These are phyloP conservation scores for Pavo muticus DNA, from an alignment of 2,113 vertebrate genomes.

Conservation along the genomic window DNA sequence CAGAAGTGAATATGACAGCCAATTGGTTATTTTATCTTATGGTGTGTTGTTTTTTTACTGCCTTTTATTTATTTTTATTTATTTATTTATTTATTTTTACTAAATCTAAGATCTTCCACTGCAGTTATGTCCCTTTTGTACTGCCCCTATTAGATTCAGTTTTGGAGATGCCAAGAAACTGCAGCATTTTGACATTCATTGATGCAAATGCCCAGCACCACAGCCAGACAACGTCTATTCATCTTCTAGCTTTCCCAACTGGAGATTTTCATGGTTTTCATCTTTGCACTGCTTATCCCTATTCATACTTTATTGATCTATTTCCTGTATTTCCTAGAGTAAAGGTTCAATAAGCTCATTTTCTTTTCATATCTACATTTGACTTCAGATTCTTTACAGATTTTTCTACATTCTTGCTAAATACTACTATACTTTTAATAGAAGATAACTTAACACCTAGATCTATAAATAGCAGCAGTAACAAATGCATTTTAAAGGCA, in stretches of 20 bases:
- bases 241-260: neutral
- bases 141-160: neutral
- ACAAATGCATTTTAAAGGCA: neutral
- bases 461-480: neutral
- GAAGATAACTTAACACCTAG: neutral
- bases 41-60: neutral
- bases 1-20: neutral
- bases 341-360: neutral
- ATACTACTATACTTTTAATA: neutral
- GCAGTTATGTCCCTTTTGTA: neutral
- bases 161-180: neutral
- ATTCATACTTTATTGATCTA: neutral
- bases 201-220: neutral
- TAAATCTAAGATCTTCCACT: neutral
- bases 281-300: neutral
- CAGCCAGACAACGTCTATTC: neutral
- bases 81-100: no score
- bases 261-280: no score
- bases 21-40: no score
- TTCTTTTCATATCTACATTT: neutral
- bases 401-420: neutral
- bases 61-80: neutral
- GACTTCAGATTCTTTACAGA: accelerated
- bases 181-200: neutral
- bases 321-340: neutral